A percentile compares a stretch with the other conserved stretches of the same genome.
These are phyloP conservation scores for Xestobium rufovillosum DNA, from an alignment of 2,888 invertebrate genomes.

Conservation along the genomic window DNA sequence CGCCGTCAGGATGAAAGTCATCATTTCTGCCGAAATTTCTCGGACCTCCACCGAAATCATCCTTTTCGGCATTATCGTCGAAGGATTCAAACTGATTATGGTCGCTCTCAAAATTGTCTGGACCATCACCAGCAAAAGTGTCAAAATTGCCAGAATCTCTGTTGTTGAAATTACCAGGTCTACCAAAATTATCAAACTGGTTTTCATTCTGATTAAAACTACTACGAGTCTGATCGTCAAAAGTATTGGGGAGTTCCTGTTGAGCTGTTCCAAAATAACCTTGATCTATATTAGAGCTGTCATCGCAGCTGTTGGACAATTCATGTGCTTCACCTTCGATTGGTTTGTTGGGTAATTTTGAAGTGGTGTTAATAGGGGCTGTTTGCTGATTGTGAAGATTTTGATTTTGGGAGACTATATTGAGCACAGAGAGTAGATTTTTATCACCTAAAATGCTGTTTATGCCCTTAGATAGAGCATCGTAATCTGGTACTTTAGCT, in stretches of 20 bases:
- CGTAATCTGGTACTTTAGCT: slow-evolving; percentile 42
- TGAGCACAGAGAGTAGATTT: slow-evolving; percentile 55
- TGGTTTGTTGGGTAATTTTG: neutral
- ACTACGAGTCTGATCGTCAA: slow-evolving; percentile 37
- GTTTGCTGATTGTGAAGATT: slow-evolving; percentile 12
- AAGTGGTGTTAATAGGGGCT: neutral
- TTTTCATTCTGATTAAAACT: slow-evolving; percentile 26
- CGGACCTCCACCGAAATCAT: neutral
- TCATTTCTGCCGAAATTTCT: neutral
- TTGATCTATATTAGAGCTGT: slow-evolving; percentile 20
- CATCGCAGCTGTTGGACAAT: slow-evolving; percentile 26
- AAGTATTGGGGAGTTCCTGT: slow-evolving; percentile 28
- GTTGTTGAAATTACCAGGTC: slow-evolving; percentile 3
- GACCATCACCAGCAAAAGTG: neutral
- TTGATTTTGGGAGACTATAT: slow-evolving; percentile 40
- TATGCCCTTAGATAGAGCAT: slow-evolving; percentile 55
- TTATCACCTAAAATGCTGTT: slow-evolving; percentile 56
- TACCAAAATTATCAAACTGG: neutral
- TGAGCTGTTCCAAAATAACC: slow-evolving; percentile 20
- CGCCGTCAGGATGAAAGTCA: neutral
- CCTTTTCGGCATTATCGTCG: too few species aligned
- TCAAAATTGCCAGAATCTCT: too few species aligned
- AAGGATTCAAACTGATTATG: too few species aligned
- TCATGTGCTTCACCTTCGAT: slow-evolving; percentile 17
- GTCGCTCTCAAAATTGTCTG: slow-evolving; percentile 3